Percentiles rank a stretch among this genome's conserved stretches.
Evolutionary conservation across 2,113 vertebrate species (phyloP).

Genomic region (Microcebus lehilahytsara): DNA sequence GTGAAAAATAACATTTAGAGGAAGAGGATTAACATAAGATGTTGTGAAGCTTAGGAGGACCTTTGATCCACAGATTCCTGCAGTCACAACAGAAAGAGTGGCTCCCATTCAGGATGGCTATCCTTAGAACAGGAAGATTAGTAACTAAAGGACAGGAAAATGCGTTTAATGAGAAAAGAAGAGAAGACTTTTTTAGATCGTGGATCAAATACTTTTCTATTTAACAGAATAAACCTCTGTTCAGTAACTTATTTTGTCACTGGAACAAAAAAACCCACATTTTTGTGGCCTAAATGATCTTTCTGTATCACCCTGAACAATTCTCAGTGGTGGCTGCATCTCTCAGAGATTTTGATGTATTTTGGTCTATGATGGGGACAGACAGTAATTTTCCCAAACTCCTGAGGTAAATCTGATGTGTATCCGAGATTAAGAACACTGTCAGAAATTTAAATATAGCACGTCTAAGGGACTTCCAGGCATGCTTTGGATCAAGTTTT

Average conservation of each 20-base stretch:
- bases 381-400: neutral
- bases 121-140: neutral
- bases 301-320: neutral
- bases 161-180: neutral
- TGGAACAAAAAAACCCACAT: neutral
- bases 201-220: neutral
- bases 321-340: neutral
- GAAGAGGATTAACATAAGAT: neutral
- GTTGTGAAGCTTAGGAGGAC: neutral
- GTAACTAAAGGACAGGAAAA: neutral
- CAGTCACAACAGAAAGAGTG: neutral
- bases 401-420: neutral
- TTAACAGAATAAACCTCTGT: neutral
- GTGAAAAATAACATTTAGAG: neutral
- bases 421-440: neutral
- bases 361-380: neutral
- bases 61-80: neutral
- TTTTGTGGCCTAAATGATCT: neutral
- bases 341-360: neutral
- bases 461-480: neutral
- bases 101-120: neutral
- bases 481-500: neutral
- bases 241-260: neutral
- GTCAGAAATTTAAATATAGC: neutral
- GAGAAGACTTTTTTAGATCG: neutral